These are phyloP conservation scores for Cistogaster globosa DNA, from an alignment of 2,888 invertebrate species.

Conservation along the genomic window DNA sequence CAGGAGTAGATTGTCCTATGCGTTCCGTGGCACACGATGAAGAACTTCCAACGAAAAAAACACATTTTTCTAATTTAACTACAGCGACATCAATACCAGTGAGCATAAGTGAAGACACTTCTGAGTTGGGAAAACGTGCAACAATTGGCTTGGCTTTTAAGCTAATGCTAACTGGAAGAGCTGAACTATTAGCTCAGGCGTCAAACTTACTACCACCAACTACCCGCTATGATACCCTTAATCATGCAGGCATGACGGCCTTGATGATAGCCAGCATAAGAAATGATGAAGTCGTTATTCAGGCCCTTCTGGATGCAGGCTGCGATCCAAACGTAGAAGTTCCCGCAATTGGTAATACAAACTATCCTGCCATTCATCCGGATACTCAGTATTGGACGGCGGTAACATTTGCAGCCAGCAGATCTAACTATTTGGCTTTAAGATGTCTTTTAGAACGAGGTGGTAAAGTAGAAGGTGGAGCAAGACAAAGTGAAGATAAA, in stretches of 20 bases:
- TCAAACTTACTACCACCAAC: conserved; percentile 88
- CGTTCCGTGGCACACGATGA: conserved; percentile 87
- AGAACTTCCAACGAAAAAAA: conserved; percentile 83
- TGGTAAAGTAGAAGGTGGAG: conserved; percentile 93
- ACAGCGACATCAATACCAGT: conserved; percentile 56
- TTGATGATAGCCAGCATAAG: conserved; percentile 92
- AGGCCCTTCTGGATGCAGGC: conserved; percentile 90
- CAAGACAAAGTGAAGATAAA: conserved; percentile 91
- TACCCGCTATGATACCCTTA: conserved; percentile 89
- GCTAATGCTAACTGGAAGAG: conserved; percentile 90
- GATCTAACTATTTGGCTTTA: conserved; percentile 85
- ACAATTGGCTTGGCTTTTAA: conserved; percentile 91
- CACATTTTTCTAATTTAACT: conserved; percentile 69
- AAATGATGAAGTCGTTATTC: conserved; percentile 90
- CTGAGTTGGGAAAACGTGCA: conserved; percentile 86
- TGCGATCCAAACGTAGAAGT: conserved; percentile 93
- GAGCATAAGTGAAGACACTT: conserved; percentile 78
- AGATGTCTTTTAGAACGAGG: conserved; percentile 90
- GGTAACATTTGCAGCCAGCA: conserved; percentile 89
- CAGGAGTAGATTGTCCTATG: conserved; percentile 95
- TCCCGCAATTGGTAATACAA: conserved; percentile 83
- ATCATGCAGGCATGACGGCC: conserved; percentile 91
- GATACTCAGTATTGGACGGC: conserved; percentile 94
- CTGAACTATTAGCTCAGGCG: conserved; percentile 91
- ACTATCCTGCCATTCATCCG: conserved; percentile 85